phyloP scores from a whole-genome alignment of 2,888 invertebrate genomes.

The Parelbella ahira region DNA sequence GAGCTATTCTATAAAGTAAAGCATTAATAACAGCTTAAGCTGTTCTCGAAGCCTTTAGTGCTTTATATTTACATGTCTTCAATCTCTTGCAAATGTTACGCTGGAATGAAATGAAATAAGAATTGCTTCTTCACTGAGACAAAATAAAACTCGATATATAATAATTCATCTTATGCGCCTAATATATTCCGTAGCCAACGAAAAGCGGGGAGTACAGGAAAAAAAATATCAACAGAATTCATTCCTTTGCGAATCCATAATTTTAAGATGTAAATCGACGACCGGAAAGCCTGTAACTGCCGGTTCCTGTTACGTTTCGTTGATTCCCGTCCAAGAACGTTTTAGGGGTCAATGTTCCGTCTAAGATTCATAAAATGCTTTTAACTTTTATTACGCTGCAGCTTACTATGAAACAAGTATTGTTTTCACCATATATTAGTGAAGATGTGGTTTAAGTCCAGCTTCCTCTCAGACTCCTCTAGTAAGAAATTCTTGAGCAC shows the following conservation, averaged over 20 bases:
- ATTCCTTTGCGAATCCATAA: conserved; percentile 22
- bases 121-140: conserved; percentile 8
- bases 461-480: no score
- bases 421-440: no score
- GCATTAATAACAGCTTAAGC: no score
- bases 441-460: no score
- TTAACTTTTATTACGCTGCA: conserved; percentile 1
- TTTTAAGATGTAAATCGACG: conserved; percentile 38
- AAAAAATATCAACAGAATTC: conserved; percentile 43
- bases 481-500: no score
- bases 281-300: conserved; percentile 53
- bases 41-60: no score
- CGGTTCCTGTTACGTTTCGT: conserved; percentile 48
- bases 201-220: conserved; percentile 21
- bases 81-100: not conserved
- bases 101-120: not conserved
- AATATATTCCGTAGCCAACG: conserved; percentile 13
- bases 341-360: conserved; percentile 25
- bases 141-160: conserved; percentile 2
- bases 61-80: not conserved
- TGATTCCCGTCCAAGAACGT: conserved; percentile 36
- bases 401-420: no score
- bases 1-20: no score
- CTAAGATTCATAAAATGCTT: conserved; percentile 5
- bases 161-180: conserved; percentile 2